Conservation (phyloP, 1,140 invertebrate species). For the Lucilia sericata region DNA sequence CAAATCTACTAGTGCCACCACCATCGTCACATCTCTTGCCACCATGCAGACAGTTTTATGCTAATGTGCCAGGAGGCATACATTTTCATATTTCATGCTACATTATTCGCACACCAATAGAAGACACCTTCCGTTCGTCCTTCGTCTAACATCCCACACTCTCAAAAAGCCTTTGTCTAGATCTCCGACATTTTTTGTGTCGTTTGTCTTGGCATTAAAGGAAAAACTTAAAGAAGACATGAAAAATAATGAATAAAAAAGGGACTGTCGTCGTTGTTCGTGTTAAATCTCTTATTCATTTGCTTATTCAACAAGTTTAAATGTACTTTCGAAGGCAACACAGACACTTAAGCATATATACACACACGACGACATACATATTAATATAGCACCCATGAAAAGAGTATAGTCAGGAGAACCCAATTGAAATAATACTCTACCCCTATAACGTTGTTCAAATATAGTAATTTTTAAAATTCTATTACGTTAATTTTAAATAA, state of each 20-base stretch:
- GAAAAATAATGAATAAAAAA: not conserved
- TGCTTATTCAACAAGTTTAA: slow-evolving; percentile 30
- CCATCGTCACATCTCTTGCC: not conserved
- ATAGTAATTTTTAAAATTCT: no score
- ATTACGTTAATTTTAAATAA: no score
- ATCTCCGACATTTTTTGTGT: not conserved
- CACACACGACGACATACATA: not conserved
- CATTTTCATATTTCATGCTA: slow-evolving; percentile 28
- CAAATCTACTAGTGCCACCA: slow-evolving; percentile 16
- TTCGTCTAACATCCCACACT: not conserved
- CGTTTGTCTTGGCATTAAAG: not conserved
- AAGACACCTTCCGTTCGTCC: not conserved
- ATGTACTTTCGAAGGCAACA: not conserved
- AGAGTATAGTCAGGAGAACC: no score
- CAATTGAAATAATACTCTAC: no score
- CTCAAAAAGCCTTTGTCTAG: not conserved
- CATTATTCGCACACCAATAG: not conserved
- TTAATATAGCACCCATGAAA: not conserved
- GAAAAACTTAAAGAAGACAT: not conserved
- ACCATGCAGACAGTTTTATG: slow-evolving; percentile 20
- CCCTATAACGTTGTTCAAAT: no score
- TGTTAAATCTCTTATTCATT: slow-evolving; percentile 41
- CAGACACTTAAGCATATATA: not conserved
- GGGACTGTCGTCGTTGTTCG: slow-evolving; percentile 21
- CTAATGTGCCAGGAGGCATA: slow-evolving; percentile 26